These are phyloP conservation scores for Drosophila setifemur DNA, from an alignment of 1,140 invertebrate species.

Conservation along the genomic window DNA sequence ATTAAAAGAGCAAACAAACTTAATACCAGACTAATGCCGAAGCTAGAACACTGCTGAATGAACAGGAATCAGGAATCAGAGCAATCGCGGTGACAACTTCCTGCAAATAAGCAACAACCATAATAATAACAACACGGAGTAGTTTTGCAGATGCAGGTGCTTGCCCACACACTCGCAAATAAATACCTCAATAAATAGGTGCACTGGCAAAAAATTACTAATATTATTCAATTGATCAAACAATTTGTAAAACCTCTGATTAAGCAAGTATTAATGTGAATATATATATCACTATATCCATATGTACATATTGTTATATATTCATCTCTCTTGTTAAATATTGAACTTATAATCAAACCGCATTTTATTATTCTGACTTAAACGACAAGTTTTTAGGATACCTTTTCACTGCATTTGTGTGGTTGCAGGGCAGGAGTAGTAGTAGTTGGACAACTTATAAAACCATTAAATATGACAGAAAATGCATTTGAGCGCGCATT, in stretches of 20 bases:
- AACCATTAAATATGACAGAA: conserved; percentile 74
- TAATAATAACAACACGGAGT: conserved; percentile 38
- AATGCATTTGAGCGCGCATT: conserved; percentile 57
- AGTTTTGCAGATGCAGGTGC: conserved; percentile 12
- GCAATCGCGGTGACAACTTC: conserved; percentile 42
- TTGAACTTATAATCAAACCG: too few relatives aligned
- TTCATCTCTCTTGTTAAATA: too few relatives aligned
- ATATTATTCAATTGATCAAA: too few relatives aligned
- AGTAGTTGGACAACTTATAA: conserved; percentile 54
- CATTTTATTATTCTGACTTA: too few relatives aligned
- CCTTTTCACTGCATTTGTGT: background rate
- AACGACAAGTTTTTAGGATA: too few relatives aligned
- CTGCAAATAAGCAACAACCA: conserved; percentile 37
- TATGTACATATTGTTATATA: too few relatives aligned
- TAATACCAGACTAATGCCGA: conserved; percentile 46
- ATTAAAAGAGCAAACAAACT: conserved; percentile 68
- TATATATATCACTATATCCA: too few relatives aligned
- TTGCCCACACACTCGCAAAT: background rate
- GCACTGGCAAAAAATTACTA: background rate
- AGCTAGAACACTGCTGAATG: conserved; percentile 9
- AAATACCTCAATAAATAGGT: background rate
- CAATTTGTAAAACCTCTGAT: too few relatives aligned
- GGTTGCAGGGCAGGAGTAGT: too few relatives aligned
- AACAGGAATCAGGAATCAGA: conserved; percentile 8
- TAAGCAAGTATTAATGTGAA: too few relatives aligned